phyloP scores from a whole-genome alignment of 2,888 invertebrate genomes.

The Tetheella fluctuosa region DNA sequence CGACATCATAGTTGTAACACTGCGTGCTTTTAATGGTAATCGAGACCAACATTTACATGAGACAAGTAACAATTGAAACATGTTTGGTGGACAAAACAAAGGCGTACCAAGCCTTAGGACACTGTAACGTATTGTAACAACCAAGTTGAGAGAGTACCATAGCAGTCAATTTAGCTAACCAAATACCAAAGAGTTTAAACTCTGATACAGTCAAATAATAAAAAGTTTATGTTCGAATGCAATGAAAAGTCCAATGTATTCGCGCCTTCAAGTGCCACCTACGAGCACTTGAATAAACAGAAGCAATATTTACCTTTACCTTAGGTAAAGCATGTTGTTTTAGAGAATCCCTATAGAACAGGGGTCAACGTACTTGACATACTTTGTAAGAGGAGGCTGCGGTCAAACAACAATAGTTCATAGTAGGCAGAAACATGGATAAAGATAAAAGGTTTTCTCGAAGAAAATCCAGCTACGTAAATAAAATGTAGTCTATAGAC shows the following conservation, averaged over 20 bases:
- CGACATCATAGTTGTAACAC: constrained; percentile 48
- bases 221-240: constrained; percentile 39
- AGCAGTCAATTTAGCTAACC: constrained; percentile 20
- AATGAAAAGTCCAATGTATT: constrained; percentile 50
- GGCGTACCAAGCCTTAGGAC: constrained; percentile 50
- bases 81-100: constrained; percentile 67
- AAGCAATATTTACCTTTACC: constrained; percentile 69
- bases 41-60: constrained; percentile 68
- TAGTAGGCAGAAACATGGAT: background rate
- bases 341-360: constrained; percentile 58
- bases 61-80: constrained; percentile 62
- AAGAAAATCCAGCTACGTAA: background rate
- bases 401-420: constrained; percentile 22
- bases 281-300: constrained; percentile 69
- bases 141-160: constrained; percentile 17
- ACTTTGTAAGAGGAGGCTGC: constrained; percentile 41
- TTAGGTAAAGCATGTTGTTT: constrained; percentile 65
- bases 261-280: constrained; percentile 61
- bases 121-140: constrained; percentile 37
- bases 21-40: constrained; percentile 58
- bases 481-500: background rate
- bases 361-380: constrained; percentile 70
- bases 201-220: constrained; percentile 5
- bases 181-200: constrained; percentile 24
- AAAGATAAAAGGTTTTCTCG: constrained; percentile 1